These are phyloP conservation scores for Morone chrysops DNA, from an alignment of 2,113 vertebrate genomes.

Conservation along the genomic window DNA sequence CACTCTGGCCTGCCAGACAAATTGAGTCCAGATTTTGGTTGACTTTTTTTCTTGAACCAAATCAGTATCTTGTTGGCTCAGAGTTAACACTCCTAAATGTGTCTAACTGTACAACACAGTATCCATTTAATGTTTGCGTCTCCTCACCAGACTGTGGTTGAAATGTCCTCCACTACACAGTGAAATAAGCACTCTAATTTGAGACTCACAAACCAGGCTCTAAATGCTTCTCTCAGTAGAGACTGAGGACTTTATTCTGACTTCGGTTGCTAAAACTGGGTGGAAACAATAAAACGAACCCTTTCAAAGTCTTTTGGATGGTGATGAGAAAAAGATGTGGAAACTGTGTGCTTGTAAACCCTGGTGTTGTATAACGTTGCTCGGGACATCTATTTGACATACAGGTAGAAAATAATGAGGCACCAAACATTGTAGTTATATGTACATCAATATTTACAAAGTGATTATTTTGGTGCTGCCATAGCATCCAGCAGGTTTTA, in stretches of 20 bases:
- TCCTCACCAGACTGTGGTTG: not conserved
- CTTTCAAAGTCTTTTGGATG: too few relatives aligned
- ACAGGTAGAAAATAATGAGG: not conserved
- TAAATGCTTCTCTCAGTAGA: not conserved
- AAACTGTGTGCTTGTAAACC: too few relatives aligned
- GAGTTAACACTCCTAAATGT: not conserved
- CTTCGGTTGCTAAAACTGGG: too few relatives aligned
- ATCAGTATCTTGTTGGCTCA: not conserved
- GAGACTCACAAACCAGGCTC: too few relatives aligned
- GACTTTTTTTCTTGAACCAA: not conserved
- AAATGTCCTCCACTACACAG: not conserved
- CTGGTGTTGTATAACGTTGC: too few relatives aligned
- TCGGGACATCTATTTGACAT: too few relatives aligned
- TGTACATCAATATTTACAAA: not conserved
- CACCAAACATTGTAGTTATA: not conserved
- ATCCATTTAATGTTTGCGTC: not conserved
- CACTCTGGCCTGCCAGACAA: not conserved
- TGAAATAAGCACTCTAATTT: not conserved
- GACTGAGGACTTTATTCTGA: too few relatives aligned
- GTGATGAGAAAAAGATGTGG: too few relatives aligned
- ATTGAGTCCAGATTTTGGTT: conserved; percentile 5
- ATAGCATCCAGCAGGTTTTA: not conserved
- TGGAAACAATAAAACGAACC: too few relatives aligned
- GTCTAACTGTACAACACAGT: not conserved
- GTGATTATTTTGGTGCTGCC: not conserved